Evolutionary conservation across 2,888 invertebrate species (phyloP), one percentile per base, ranked within the genome.

Genomic region (Drosophila rubida): DNA sequence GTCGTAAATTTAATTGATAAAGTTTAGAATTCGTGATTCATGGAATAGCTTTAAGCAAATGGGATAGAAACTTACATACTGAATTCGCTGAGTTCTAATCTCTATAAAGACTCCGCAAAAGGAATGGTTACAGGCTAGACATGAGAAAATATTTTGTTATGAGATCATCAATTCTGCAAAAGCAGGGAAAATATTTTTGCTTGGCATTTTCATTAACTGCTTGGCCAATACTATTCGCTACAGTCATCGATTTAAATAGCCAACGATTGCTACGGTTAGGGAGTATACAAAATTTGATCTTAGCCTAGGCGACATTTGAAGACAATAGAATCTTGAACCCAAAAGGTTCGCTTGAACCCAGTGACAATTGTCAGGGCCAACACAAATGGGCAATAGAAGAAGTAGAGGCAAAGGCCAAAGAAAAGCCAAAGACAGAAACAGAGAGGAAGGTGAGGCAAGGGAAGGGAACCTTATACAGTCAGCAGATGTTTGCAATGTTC

Each of bases 191-290:
- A 23, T 58, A 39, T 66, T 59, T 61, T 75, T 69, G 55, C 69
- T 82, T 82, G 86, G 75, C 78, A 82, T 82, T 82, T 80, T 69
- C 81, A 85, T 82, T 85, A 78, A 72, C 69, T 55, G 81, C 80
- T 80, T 72, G 73, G 61, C 65, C 60, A 61, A 55, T 30, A 48
- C 63, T 50, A 85, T 78, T 82, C 30, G 61, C 54, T 63, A 74
- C 75, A 63, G 75, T 54, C 64, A 44, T 75, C 68, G 75, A 74
- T 69, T 45, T 41, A 62, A 69, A 78, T 61, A 42, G 54, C 19
- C 51, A 72, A 42, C 23, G 51, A 41, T 32, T 32, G 48, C 57
- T 65, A 64, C 50, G 57, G 59, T 61, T 54, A 44, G 60, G 30
- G 32, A 27, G 42, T 46, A 49, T 60, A 62, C 57, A 71, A 50